Evolutionary conservation across 23 tunicate species (phyloP).

Genomic region (Oikopleura albicans): DNA sequence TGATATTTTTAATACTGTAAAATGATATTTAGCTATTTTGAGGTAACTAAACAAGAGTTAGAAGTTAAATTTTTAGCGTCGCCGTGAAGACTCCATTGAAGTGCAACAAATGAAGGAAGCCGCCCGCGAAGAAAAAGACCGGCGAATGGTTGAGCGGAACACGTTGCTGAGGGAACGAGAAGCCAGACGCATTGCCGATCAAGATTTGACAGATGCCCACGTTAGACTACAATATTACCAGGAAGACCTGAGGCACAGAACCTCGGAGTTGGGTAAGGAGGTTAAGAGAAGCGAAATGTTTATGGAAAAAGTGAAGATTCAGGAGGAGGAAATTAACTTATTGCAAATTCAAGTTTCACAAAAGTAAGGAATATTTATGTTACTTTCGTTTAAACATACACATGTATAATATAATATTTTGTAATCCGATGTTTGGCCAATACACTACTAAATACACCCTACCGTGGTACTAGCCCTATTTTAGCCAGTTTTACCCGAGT

Average conservation of each 20-base stretch:
- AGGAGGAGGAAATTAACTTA: neutral
- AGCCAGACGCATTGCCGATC: neutral
- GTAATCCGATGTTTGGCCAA: too few relatives aligned
- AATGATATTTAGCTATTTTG: too few relatives aligned
- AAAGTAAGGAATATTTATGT: neutral
- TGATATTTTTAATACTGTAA: too few relatives aligned
- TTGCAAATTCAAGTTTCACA: neutral
- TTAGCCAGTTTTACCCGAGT: too few relatives aligned
- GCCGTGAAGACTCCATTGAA: neutral
- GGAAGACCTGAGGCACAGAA: neutral
- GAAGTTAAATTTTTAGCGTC: neutral
- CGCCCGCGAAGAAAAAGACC: neutral
- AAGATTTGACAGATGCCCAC: too few relatives aligned
- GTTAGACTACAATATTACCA: neutral
- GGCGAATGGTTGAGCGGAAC: neutral
- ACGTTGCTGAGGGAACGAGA: neutral
- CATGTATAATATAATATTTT: too few relatives aligned
- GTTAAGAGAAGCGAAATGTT: neutral
- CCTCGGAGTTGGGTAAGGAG: too few relatives aligned
- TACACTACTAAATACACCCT: too few relatives aligned
- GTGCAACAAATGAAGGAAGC: conserved; percentile 16
- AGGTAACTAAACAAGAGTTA: too few relatives aligned
- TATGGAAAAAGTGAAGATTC: neutral
- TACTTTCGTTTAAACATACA: too few relatives aligned
- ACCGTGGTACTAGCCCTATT: too few relatives aligned